Base-by-base conservation (phyloP, 2,797 vertebrate genomes). In the Enteromius thamalakanensis region DNA sequence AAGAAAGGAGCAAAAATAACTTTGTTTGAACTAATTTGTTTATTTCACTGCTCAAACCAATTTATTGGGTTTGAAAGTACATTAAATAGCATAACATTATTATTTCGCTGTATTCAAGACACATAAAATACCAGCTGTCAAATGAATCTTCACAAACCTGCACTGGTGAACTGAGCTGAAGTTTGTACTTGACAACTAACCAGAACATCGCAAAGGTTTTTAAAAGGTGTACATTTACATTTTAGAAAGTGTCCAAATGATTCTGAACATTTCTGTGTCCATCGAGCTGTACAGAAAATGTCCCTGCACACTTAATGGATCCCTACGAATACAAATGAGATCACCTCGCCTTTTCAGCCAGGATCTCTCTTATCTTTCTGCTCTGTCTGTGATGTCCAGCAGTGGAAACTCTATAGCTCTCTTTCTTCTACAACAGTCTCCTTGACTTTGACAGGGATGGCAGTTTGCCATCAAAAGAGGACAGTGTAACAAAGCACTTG, bases 361-460 rank as follows among this genome's bases (percentile, higher is more conserved):
- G 29, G 47, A 37, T 21, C 64, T 45, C 17, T 45, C 58, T 83
- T 37, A 32, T 78, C 64, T 64, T 64, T 81, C 23, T 49, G 67
- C 49, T 76, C 62, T 70, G 29, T 37, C 32, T 79, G 70, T 80
- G 62, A 83, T 60, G 62, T 58, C 29, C 70, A 79, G 64, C 49
- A 40, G 19, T 79, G 53, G 58, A 82, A 69, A 40, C 47, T 81
- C 62, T 68, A 74, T 70, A 60, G 17, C 72, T 21, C 55, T 29
- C 47, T 78, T 68, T 84, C 71, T 76, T 51, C 65, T 76, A 45
- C 51, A 78, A 15, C 64, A 84, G 67, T 86, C 65, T 80, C 85
- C 77, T 83, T 86, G 65, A 82, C 53, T 85, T 72, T 85, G 45
- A 84, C 69, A 80, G 49, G 72, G 49, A 58, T 71, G 55, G 81